Conservation (phyloP, 2,888 invertebrate genomes). For the Luperina nickerlii region DNA sequence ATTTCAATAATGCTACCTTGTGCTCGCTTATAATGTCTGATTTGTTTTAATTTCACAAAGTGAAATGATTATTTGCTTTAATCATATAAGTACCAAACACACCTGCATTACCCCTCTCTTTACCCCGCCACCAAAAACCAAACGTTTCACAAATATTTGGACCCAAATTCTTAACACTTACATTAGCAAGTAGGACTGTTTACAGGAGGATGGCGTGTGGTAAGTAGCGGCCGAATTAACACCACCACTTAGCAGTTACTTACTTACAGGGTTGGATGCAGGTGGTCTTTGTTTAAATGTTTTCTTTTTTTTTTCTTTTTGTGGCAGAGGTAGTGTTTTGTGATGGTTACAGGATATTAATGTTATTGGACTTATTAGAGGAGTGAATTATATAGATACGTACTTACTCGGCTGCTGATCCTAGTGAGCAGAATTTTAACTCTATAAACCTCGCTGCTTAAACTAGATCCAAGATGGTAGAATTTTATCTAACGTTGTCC, state of each 20-base stretch:
- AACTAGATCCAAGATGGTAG: neutral
- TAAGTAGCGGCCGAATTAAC: constrained; percentile 82
- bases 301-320: constrained; percentile 67
- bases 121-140: constrained; percentile 47
- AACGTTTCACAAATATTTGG: constrained; percentile 77
- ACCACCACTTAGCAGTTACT: constrained; percentile 85
- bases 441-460: neutral
- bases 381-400: neutral
- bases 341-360: constrained; percentile 24
- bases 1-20: neutral
- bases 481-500: neutral
- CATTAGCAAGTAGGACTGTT: constrained; percentile 76
- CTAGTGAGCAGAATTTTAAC: neutral
- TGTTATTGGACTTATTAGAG: constrained; percentile 1
- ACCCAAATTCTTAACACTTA: constrained; percentile 78
- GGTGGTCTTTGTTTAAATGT: constrained; percentile 88
- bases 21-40: fast-evolving
- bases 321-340: constrained; percentile 31
- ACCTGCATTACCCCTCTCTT: constrained; percentile 36
- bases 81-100: constrained; percentile 15
- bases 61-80: neutral
- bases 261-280: constrained; percentile 84
- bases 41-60: neutral
- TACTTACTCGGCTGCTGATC: neutral
- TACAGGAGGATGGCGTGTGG: constrained; percentile 70